phyloP scores from a whole-genome alignment of 2,797 vertebrate species.

The Emys orbicularis region DNA sequence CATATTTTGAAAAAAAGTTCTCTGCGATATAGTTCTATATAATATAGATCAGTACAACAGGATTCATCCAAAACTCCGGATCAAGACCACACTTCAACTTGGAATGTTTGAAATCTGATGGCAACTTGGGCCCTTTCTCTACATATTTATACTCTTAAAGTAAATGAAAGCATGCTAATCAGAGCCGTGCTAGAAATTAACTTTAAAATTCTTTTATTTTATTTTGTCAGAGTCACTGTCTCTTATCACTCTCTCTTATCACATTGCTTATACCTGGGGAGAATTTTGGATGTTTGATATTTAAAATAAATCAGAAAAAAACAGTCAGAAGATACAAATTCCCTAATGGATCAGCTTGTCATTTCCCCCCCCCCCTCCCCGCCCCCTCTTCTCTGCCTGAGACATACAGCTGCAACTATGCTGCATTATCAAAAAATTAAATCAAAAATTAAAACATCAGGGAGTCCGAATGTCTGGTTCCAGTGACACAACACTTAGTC shows the following conservation, averaged over 20 bases:
- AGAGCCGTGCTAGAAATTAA: constrained; percentile 31
- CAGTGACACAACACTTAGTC: constrained; percentile 75
- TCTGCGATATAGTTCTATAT: not conserved
- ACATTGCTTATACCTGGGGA: constrained; percentile 11
- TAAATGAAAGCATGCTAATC: not conserved
- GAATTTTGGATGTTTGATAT: constrained; percentile 43
- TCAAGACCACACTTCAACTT: not conserved
- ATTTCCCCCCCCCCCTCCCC: constrained; percentile 19
- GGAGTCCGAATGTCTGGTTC: constrained; percentile 80
- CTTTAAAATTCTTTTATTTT: constrained; percentile 52
- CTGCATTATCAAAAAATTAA: constrained; percentile 83
- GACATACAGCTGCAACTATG: constrained; percentile 66
- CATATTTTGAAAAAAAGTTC: not conserved
- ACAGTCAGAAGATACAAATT: constrained; percentile 44
- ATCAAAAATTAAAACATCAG: constrained; percentile 83
- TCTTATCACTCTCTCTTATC: constrained; percentile 48
- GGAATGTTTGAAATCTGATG: not conserved
- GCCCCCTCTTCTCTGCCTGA: constrained; percentile 50
- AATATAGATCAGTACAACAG: not conserved
- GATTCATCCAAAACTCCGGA: not conserved
- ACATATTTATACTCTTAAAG: constrained; percentile 1
- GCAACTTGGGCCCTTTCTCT: not conserved
- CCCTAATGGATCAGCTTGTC: constrained; percentile 61
- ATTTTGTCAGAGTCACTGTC: constrained; percentile 42
- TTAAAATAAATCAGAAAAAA: constrained; percentile 25